phyloP scores from a whole-genome alignment of 2,113 vertebrate genomes.

The Megaceryle torquata region DNA sequence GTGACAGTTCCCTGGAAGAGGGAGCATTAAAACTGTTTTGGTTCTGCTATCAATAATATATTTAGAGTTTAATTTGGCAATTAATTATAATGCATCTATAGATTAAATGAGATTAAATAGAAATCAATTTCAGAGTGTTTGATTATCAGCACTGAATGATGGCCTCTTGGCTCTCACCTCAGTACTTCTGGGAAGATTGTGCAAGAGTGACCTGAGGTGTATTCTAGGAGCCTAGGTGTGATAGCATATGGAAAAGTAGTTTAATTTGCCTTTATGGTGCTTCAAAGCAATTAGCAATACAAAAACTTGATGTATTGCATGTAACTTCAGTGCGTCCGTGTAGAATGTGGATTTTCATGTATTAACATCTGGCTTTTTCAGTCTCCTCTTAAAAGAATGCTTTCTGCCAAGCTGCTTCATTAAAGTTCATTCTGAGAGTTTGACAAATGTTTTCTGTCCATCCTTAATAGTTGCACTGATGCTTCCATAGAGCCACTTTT shows the following conservation, averaged over 20 bases:
- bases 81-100: neutral
- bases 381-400: neutral
- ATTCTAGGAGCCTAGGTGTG: neutral
- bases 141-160: neutral
- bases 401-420: neutral
- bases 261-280: neutral
- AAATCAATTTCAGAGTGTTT: neutral
- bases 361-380: neutral
- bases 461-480: neutral
- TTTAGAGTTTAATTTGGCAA: neutral
- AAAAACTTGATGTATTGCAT: neutral
- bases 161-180: neutral
- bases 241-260: neutral
- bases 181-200: neutral
- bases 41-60: neutral
- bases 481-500: neutral
- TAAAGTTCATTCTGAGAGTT: neutral
- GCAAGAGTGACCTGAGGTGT: neutral
- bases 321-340: neutral
- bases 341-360: neutral
- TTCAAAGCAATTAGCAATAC: neutral
- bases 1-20: neutral
- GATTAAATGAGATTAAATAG: neutral
- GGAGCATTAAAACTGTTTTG: neutral
- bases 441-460: neutral